These are phyloP conservation scores for Gnathonemus echidnorhynchus DNA, from an alignment of 2,113 vertebrate genomes.

Conservation along the genomic window DNA sequence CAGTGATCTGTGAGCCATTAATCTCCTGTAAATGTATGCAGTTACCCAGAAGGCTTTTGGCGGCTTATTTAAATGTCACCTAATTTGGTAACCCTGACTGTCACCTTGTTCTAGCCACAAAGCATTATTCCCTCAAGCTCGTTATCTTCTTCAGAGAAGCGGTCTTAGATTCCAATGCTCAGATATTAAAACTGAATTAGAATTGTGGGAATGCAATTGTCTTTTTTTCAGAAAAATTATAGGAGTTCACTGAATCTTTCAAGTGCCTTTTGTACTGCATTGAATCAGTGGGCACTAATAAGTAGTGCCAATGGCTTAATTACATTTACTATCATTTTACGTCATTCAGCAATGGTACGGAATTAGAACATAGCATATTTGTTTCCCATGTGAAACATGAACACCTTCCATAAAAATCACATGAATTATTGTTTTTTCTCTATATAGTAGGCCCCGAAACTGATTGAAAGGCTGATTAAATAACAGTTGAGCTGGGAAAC, in stretches of 20 bases:
- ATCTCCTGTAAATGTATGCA: slow-evolving; percentile 55
- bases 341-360: background rate
- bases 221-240: slow-evolving; percentile 34
- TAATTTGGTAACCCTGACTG: slow-evolving; percentile 63
- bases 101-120: slow-evolving; percentile 44
- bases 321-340: background rate
- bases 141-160: slow-evolving; percentile 44
- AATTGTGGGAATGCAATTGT: slow-evolving; percentile 42
- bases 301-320: background rate
- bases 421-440: background rate
- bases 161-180: slow-evolving; percentile 52
- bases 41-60: slow-evolving; percentile 50
- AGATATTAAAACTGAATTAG: slow-evolving; percentile 50
- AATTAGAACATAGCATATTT: background rate
- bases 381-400: background rate
- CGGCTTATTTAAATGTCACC: slow-evolving; percentile 45
- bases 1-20: slow-evolving; percentile 47
- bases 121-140: slow-evolving; percentile 53
- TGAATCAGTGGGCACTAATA: slow-evolving; percentile 23
- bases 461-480: slow-evolving; percentile 27
- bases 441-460: background rate
- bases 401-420: background rate
- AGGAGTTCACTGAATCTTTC: slow-evolving; percentile 36
- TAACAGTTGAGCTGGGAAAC: background rate
- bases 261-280: slow-evolving; percentile 39